Evolutionary conservation across 2,888 invertebrate genomes (phyloP).

Genomic region (Heliconius sara): DNA sequence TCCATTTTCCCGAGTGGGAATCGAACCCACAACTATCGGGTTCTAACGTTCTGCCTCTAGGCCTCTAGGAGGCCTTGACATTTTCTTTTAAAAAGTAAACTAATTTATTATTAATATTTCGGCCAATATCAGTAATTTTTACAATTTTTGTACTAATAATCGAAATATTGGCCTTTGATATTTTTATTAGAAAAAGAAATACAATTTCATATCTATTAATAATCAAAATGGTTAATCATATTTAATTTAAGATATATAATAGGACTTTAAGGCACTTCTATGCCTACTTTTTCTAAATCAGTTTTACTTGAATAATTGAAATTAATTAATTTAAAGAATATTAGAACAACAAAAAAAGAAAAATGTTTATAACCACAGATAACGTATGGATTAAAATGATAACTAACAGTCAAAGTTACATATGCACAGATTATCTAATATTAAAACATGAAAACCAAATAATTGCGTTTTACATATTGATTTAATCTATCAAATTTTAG

Average conservation of each 20-base stretch:
- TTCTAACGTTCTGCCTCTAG: too few relatives aligned
- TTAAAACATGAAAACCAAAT: not conserved
- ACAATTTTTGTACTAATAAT: not conserved
- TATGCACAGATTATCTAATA: not conserved
- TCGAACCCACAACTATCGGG: too few relatives aligned
- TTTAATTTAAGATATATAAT: not conserved
- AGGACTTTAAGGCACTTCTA: constrained; percentile 14
- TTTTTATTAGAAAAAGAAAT: not conserved
- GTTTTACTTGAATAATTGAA: not conserved
- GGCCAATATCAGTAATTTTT: not conserved
- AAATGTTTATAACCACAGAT: constrained; percentile 22
- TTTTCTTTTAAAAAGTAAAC: not conserved
- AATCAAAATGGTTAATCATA: not conserved
- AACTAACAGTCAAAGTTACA: constrained; percentile 6
- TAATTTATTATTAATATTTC: not conserved
- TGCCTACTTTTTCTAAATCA: constrained; percentile 5
- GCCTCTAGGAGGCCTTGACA: not conserved
- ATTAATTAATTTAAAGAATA: constrained; percentile 1
- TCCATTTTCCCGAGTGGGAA: too few relatives aligned
- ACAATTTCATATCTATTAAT: not conserved
- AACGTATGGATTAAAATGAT: not conserved
- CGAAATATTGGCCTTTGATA: not conserved
- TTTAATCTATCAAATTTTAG: not conserved
- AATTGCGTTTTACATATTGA: not conserved
- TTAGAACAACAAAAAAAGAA: not conserved